These are phyloP conservation scores for Apis florea DNA, from an alignment of 1,140 invertebrate species.

Conservation along the genomic window DNA sequence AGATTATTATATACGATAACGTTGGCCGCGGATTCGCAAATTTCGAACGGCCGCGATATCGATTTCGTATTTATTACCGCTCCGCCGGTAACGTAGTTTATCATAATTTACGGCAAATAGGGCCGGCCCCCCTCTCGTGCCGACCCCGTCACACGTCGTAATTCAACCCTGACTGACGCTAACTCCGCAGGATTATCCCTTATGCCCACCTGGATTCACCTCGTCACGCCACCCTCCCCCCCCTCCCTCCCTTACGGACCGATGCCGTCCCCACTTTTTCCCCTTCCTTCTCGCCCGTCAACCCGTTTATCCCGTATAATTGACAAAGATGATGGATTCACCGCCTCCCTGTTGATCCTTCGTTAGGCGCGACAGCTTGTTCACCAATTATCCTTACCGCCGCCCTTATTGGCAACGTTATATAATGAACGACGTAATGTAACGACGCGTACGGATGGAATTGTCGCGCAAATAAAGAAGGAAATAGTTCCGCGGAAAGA, in stretches of 20 bases:
- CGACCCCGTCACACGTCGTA: constrained; percentile 66
- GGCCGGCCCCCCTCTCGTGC: constrained; percentile 37
- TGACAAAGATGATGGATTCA: constrained; percentile 20
- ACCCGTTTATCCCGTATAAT: constrained; percentile 1
- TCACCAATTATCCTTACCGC: neutral
- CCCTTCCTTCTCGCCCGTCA: neutral
- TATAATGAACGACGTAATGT: too few species aligned
- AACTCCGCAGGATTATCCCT: constrained; percentile 70
- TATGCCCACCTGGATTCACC: constrained; percentile 57
- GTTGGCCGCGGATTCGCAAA: constrained; percentile 9
- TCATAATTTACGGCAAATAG: constrained; percentile 73
- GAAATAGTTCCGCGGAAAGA: too few species aligned
- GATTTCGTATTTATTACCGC: constrained; percentile 70
- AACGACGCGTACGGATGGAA: too few species aligned
- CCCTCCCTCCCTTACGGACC: constrained; percentile 48
- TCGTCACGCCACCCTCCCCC: constrained; percentile 39
- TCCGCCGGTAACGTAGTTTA: constrained; percentile 58
- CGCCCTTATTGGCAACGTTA: too few species aligned
- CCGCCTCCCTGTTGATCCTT: neutral
- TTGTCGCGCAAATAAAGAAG: too few species aligned
- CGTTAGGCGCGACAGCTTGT: neutral
- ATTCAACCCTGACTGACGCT: constrained; percentile 72
- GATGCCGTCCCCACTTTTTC: constrained; percentile 11
- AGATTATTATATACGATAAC: constrained; percentile 36
- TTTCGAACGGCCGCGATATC: constrained; percentile 51